Evolutionary conservation across 2,888 invertebrate genomes (phyloP).

Genomic region (Cheilosia pagana): DNA sequence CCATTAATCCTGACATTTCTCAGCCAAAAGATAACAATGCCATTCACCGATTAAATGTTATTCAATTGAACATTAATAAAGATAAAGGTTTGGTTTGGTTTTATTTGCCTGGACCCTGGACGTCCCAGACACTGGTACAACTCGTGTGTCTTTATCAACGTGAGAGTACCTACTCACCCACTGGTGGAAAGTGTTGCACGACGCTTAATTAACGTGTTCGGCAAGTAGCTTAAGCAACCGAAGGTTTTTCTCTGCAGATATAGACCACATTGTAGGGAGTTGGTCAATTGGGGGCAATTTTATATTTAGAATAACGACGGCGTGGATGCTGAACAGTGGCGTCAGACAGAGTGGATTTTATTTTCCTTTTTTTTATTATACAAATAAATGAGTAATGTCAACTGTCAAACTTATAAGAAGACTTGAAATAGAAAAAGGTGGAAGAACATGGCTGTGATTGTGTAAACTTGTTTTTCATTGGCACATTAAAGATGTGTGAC

Average conservation of each 20-base stretch:
- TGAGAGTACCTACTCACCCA: constrained; percentile 13
- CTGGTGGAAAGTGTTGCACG: constrained; percentile 48
- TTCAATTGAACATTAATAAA: constrained; percentile 74
- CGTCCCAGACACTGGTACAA: constrained; percentile 6
- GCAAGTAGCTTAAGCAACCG: constrained; percentile 47
- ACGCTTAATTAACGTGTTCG: constrained; percentile 49
- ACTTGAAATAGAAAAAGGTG: too few species aligned
- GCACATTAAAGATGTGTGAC: background rate
- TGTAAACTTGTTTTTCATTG: too few species aligned
- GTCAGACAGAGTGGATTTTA: background rate
- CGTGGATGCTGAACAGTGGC: background rate
- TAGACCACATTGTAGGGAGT: background rate
- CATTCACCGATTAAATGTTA: constrained; percentile 73
- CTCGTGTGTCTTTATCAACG: constrained; percentile 9
- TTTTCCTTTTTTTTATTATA: background rate
- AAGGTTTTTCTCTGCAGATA: background rate
- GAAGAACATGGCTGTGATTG: too few species aligned
- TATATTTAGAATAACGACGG: constrained; percentile 7
- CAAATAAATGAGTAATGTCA: background rate
- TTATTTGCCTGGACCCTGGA: background rate
- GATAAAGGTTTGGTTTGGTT: constrained; percentile 44
- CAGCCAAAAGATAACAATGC: constrained; percentile 68
- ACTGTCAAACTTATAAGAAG: background rate
- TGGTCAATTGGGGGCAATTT: constrained; percentile 24
- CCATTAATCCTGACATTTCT: constrained; percentile 74